Base-by-base conservation (phyloP, 1,140 invertebrate genomes). In the Drosophila suzukii region DNA sequence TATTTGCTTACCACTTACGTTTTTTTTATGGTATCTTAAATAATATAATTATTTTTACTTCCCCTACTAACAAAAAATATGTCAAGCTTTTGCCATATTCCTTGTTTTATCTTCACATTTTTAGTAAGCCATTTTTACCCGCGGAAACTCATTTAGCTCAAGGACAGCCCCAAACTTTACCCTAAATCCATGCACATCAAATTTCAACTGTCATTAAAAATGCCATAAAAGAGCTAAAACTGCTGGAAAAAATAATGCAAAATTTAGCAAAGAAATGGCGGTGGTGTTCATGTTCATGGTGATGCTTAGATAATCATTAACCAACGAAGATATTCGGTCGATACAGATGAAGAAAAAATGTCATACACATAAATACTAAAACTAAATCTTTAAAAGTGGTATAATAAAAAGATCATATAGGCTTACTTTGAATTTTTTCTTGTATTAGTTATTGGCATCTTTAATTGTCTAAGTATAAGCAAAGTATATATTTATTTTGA, bases 131-230 rank as follows among this genome's bases (percentile, higher is more conserved):
- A 46, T 46, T 36, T 60, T 20, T 24, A 15, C 34, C 4, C 27
- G 7, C 43, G n/a, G 36, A 71, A 39, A n/a, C 53, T 47, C 43
- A 75, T 74, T 65, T 70, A 70, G 70, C 80, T 65, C 55, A 75
- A 84, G 75, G 81, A 79, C 80, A 79, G 20, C 38, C 43, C 12
- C 54, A 39, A 74, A 55, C 39, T 63, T 60, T 59, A 27, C 54
- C 68, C 46, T 30, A 71, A 70, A 86, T 49, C 43, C 53, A 32
- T 44, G 41, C 38, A 65, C 83, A 77, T 85, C 59, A 82, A 86
- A 60, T 85, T 85, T 85, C 83, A 75, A 57, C 74, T 71, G 65
- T 58, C 83, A 85, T 85, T 82, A 85, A 86, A 86, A 88, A 43
- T 36, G 49, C 20, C 57, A 85, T 85, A 81, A 81, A 85, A 34